Evolutionary conservation across 1,140 invertebrate species (phyloP).

Genomic region (Eriosoma lanigerum): DNA sequence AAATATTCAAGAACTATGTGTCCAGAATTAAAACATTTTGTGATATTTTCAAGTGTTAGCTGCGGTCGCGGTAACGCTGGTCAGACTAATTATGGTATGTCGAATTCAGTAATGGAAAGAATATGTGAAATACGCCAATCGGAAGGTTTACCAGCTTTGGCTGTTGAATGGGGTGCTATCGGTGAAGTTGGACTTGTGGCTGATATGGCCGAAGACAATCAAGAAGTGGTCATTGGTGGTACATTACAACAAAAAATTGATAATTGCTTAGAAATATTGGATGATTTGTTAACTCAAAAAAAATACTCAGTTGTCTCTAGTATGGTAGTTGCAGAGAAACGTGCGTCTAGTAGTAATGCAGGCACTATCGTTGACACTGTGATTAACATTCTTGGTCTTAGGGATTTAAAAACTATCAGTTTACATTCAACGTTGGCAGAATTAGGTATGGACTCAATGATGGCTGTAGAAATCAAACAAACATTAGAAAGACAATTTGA

Average conservation of each 20-base stretch:
- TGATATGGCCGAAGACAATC: conserved; percentile 78
- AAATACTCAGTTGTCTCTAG: conserved; percentile 71
- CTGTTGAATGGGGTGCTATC: conserved; percentile 72
- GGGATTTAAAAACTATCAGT: conserved; percentile 64
- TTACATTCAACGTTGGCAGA: conserved; percentile 74
- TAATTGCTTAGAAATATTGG: conserved; percentile 71
- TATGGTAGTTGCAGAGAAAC: conserved; percentile 77
- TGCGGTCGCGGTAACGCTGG: conserved; percentile 87
- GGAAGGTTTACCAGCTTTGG: conserved; percentile 66
- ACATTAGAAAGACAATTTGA: conserved; percentile 81
- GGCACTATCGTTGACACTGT: conserved; percentile 68
- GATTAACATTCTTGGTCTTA: conserved; percentile 65
- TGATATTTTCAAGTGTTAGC: conserved; percentile 84
- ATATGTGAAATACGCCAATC: conserved; percentile 66
- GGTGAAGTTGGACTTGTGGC: conserved; percentile 74
- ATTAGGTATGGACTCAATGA: conserved; percentile 79
- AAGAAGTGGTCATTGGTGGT: conserved; percentile 72
- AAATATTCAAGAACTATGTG: conserved; percentile 63
- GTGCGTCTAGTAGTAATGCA: conserved; percentile 61
- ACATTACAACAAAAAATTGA: conserved; percentile 81
- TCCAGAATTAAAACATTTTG: conserved; percentile 65
- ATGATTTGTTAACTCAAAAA: conserved; percentile 68
- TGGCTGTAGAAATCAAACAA: conserved; percentile 83
- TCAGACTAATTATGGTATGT: conserved; percentile 83
- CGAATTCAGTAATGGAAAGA: conserved; percentile 74